Conservation (phyloP, 2,888 invertebrate species). For the Brenthis ino region DNA sequence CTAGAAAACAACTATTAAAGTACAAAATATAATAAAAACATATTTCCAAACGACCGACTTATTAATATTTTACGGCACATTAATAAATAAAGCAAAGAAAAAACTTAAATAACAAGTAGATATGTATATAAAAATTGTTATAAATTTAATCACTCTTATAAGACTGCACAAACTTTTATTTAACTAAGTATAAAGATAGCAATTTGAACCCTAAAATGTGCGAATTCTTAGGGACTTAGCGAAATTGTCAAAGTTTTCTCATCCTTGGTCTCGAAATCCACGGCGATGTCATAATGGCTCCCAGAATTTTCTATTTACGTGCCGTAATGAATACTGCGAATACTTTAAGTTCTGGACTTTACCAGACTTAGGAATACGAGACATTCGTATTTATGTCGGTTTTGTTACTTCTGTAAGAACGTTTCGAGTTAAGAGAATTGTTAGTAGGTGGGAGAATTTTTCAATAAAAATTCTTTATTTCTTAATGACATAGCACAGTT, state of each 20-base stretch:
- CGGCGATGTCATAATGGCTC: slow-evolving; percentile 22
- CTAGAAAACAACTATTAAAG: too few species aligned
- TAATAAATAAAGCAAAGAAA: too few species aligned
- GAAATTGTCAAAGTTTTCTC: slow-evolving; percentile 25
- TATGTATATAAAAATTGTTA: background rate
- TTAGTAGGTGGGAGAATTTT: background rate
- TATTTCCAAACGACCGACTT: too few species aligned
- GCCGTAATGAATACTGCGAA: slow-evolving; percentile 23
- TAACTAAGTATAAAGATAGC: background rate
- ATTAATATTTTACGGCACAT: too few species aligned
- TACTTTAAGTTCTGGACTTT: slow-evolving; percentile 17
- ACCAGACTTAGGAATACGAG: background rate
- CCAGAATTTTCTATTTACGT: slow-evolving; percentile 30
- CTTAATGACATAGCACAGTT: too few species aligned
- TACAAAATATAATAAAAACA: too few species aligned
- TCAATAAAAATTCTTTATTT: too few species aligned
- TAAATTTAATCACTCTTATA: background rate
- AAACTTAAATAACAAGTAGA: too few species aligned
- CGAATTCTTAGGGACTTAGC: slow-evolving; percentile 14
- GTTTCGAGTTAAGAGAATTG: background rate
- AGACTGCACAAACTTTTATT: background rate
- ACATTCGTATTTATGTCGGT: background rate
- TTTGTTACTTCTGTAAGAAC: background rate
- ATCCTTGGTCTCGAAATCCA: slow-evolving; percentile 1
- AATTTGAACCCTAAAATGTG: slow-evolving; percentile 8